These are phyloP conservation scores for Bombus soroeensis DNA, from an alignment of 1,140 invertebrate species.

Conservation along the genomic window DNA sequence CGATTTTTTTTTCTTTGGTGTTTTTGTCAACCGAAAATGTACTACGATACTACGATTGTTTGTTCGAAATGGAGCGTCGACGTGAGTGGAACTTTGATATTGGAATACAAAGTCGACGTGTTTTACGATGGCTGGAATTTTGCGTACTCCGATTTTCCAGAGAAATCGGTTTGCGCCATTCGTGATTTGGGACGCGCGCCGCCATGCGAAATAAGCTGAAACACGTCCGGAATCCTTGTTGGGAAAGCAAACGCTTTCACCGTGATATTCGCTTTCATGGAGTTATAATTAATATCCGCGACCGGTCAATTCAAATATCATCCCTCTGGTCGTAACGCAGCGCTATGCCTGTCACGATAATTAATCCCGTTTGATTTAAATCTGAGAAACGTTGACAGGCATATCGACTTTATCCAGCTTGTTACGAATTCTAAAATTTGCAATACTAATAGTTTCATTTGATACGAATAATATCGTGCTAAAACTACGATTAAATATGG, in stretches of 20 bases:
- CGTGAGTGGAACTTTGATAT: constrained; percentile 23
- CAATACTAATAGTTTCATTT: too few relatives aligned
- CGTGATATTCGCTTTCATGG: constrained; percentile 53
- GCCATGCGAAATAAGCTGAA: constrained; percentile 49
- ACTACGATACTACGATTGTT: not conserved
- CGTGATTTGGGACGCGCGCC: constrained; percentile 1
- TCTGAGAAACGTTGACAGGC: constrained; percentile 46
- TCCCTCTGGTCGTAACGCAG: constrained; percentile 18
- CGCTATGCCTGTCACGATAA: constrained; percentile 59
- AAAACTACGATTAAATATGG: too few relatives aligned
- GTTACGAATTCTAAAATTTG: not conserved
- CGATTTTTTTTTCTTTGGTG: not conserved
- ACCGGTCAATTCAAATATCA: constrained; percentile 65
- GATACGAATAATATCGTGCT: too few relatives aligned
- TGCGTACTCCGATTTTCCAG: constrained; percentile 11
- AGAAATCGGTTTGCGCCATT: constrained; percentile 4
- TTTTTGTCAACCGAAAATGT: not conserved
- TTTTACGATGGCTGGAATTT: constrained; percentile 20
- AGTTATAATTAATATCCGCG: constrained; percentile 67
- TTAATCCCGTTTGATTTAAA: constrained; percentile 67
- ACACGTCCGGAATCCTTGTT: constrained; percentile 34
- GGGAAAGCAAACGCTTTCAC: constrained; percentile 48
- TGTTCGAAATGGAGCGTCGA: not conserved
- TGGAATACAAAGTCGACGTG: constrained; percentile 8
- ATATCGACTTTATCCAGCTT: not conserved